Base-by-base conservation (phyloP, 1,140 invertebrate species). In the Aleiodes sp. region DNA sequence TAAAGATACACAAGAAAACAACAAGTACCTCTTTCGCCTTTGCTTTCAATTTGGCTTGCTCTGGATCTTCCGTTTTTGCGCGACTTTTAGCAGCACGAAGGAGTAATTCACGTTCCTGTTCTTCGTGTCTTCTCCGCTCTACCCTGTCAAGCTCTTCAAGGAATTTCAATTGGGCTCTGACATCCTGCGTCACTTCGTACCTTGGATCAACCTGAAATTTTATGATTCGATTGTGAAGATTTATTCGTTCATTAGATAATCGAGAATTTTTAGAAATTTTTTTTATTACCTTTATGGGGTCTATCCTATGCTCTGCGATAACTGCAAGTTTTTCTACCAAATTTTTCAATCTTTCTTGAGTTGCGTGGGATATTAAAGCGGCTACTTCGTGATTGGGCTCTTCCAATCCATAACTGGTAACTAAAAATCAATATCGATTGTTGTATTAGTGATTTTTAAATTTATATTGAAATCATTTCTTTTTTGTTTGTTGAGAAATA, bases 31-130 rank as follows among this genome's bases (percentile, higher is more conserved):
- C 93, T 89, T 93, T 94, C 76, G 95, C 96, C 88, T 97, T 98
- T 43, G 96, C 96, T 88, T 99, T 99, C 67, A 99, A 87, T 84
- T 98, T 98, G 0, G 95, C 92, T 85, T 99, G 96, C 82, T 99
- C 97, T 0, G 97, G 97, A 88, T 99, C 97, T 87, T 99, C 97
- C 24, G 94, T 93, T 88, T 98, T 98, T 52, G 96, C 96, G 61
- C 97, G 90, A 80, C 96, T 97, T 85, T 98, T 99, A 19, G 97
- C 97, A 6, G 96, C 96, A 75, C 94, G 87, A 66, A 99, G 85
- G 14, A 99, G 85, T 84, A 97, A 91, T 82, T 99, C 97, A 70
- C 97, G 88, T 79, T 99, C 97, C 71, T 95, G 91, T 81, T 99
- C 97, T 80, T 98, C 96, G 73, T 98, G 95, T 63, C 94, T 86